A percentile compares a stretch with the other conserved stretches of the same genome.
These are phyloP conservation scores for Phyllotis vaccarum DNA, from an alignment of 2,797 vertebrate genomes.

Conservation along the genomic window DNA sequence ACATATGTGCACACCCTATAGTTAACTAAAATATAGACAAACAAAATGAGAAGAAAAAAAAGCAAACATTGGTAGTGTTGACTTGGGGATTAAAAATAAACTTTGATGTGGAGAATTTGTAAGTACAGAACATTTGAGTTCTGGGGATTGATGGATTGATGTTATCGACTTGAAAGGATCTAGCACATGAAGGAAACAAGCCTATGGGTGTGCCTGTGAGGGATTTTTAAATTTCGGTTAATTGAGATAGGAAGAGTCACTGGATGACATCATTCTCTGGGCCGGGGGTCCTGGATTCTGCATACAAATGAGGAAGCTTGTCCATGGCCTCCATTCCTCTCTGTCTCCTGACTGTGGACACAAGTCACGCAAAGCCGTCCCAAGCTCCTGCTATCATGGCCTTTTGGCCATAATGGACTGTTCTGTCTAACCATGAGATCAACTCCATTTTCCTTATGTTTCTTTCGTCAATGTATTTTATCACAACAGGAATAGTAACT, in stretches of 20 bases:
- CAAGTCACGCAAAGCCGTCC: too few relatives aligned
- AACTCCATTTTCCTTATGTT: not conserved
- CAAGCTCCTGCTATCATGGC: not conserved
- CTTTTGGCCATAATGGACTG: not conserved
- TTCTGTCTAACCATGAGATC: not conserved
- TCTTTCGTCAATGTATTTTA: not conserved
- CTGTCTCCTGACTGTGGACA: not conserved
- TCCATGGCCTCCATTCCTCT: too few relatives aligned
- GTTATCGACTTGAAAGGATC: not conserved
- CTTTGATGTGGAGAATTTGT: not conserved
- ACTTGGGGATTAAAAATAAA: not conserved
- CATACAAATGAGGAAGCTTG: not conserved
- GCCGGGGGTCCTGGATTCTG: not conserved
- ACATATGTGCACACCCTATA: not conserved
- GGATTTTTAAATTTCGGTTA: not conserved
- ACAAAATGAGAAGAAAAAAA: not conserved
- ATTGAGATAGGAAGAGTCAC: not conserved
- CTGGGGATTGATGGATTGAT: not conserved
- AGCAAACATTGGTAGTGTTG: not conserved
- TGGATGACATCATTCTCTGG: not conserved
- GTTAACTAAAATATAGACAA: not conserved
- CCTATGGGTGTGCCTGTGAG: not conserved
- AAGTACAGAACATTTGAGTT: not conserved
- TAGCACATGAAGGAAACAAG: not conserved
- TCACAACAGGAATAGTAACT: not conserved